Base-by-base conservation (phyloP, 2,888 invertebrate genomes). In the Iphiclides podalirius region DNA sequence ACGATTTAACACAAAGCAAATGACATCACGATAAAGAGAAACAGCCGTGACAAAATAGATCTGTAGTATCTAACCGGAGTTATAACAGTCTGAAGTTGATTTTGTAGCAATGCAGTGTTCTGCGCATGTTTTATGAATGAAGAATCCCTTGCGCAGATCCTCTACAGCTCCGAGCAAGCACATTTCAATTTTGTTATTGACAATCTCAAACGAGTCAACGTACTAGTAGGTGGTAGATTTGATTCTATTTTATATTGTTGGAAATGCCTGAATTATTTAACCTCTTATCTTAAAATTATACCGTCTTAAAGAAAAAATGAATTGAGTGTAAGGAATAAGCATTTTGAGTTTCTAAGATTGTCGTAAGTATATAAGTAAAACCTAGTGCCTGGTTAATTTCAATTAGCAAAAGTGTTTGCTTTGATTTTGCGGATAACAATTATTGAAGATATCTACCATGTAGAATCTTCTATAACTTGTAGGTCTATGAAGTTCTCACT, bases 41-140 rank as follows among this genome's bases (percentile, higher is more conserved):
- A 64, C 64, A 66, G 65, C 66, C 57, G 61, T 67, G 60, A 67
- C 63, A 69, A 72, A 66, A 66, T 67, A 66, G 67, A 70, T 69
- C 72, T 67, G 72, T 70, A 72, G 70, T 68, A 71, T 63, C 66
- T 70, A 68, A 66, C 65, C 64, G 59, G 67, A 65, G 64, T 65
- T 66, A 52, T 57, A 60, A 74, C 70, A 63, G 67, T 71, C 72
- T 77, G 77, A 82, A 80, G 79, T 85, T 81, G 72, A 75, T 75
- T 81, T 82, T 85, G 85, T 80, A 76, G 85, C 83, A 85, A 66
- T 86, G 87, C 86, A 78, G 86, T 75, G 75, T 75, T 78, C 76
- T 85, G 86, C 86, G 86, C 86, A 86, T 84, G 85, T 77, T 67
- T 71, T 61, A 59, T 67, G 64, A 67, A 67, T 72, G 71, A 61